Evolutionary conservation across 1,140 invertebrate species (phyloP), one percentile per base, ranked within the genome.

Genomic region (Cyrtorhinus lividipennis): DNA sequence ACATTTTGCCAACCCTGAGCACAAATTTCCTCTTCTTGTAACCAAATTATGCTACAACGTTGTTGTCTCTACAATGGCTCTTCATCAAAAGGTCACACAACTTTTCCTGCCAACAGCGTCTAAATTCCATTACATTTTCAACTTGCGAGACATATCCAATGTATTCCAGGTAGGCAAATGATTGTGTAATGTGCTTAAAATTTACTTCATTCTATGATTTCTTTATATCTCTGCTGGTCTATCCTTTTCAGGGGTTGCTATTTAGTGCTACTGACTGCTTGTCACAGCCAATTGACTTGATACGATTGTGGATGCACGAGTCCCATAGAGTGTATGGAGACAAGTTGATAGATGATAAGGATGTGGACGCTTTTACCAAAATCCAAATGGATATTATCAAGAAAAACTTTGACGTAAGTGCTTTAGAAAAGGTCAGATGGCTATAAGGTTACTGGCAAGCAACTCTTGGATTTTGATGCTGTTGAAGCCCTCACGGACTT

Each of bases 41-140:
- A 74, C 74, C 66, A 69, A 75, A 24, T 64, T 79, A 12, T 73
- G 73, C 69, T 66, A 68, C 62, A 87, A 83, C 66, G 80, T 96
- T 60, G 87, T 95, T 1, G 76, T 81, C 59, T 88, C 88, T 20
- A 84, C 92, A 0, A 79, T 96, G 24, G 81, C 84, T 30, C 71
- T 97, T 12, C 94, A 98, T 72, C 81, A 87, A 68, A 90, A 92
- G 75, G 84, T 88, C 1, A 79, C 83, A 10, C 83, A 88, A 74
- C 81, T 90, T 10, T 96, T 95, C 72, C 75, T 95, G 56, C 93
- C 93, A 2, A 97, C 93, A 24, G 93, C 94, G 2, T 85, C 92
- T 25, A 98, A 97, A 74, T 98, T 95, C 70, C 94, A 97, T 75
- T 98, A 98, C 69, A 86, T 96, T 64, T 98, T 97, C 73, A 98